These are phyloP conservation scores for Botia kubotai DNA, from an alignment of 2,797 vertebrate genomes.

Conservation along the genomic window DNA sequence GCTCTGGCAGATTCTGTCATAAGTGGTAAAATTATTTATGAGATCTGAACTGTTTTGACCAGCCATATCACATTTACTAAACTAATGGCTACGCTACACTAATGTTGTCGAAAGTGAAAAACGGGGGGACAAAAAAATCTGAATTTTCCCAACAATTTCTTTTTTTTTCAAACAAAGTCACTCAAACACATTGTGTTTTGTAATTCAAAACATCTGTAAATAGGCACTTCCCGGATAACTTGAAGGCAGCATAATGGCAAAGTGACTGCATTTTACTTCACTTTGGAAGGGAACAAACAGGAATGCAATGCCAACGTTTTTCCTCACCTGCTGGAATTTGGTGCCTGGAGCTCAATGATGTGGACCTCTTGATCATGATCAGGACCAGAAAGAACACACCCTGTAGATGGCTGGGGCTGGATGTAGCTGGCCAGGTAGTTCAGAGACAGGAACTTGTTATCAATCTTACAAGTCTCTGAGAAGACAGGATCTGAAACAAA, in stretches of 20 bases:
- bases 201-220: neutral
- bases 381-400: conserved; percentile 84
- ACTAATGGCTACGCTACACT: neutral
- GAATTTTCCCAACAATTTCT: too few relatives aligned
- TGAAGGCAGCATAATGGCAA: neutral
- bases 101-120: too few relatives aligned
- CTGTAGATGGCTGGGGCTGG: conserved; percentile 86
- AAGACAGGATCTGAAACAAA: conserved; percentile 85
- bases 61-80: neutral
- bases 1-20: neutral
- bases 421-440: conserved; percentile 96
- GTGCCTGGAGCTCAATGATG: conserved; percentile 91
- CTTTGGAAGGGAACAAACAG: neutral
- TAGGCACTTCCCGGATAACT: neutral
- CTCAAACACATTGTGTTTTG: neutral
- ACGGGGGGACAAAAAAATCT: too few relatives aligned
- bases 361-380: conserved; percentile 86
- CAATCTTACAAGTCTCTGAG: conserved; percentile 88
- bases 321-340: conserved; percentile 88
- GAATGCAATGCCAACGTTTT: neutral
- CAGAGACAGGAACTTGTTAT: conserved; percentile 93
- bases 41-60: neutral
- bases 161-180: too few relatives aligned
- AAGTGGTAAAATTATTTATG: neutral
- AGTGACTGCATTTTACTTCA: neutral